Evolutionary conservation across 1,140 invertebrate genomes (phyloP), one percentile per base, ranked within the genome.

Genomic region (Muscidifurax raptorellus): DNA sequence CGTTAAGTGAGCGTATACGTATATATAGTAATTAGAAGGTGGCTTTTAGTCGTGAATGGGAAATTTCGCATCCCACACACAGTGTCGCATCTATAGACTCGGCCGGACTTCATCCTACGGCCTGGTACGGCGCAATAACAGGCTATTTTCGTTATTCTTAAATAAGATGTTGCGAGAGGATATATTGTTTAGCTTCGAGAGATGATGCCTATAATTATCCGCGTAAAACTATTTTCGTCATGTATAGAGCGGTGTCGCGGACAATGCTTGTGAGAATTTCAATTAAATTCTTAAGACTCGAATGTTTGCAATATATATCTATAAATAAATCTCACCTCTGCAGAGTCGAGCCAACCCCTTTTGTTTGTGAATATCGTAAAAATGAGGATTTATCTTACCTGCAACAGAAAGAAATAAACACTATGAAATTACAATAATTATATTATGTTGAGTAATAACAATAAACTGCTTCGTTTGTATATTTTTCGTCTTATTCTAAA

Each of bases 61-160:
- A 83, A 82, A 83, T 78, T 69, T 69, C 40, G 18, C 75, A 12
- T 64, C 71, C 80, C 72, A 66, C 40, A 22, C 52, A 9, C 5
- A 67, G 47, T n/a, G n/a, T 77, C 30, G 28, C 9, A 67, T n/a
- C 25, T 75, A 66, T 75, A 18, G 7, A 40, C 36, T 69, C 32
- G 30, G 52, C 25, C 28, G 30, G 30, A 44, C 27, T 44, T 15
- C 64, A 25, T 76, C 74, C 81, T 67, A 78, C 74, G 59, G 2
- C 44, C 44, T 47, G 13, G 44, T 13, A 12, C 2, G 25, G 71
- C 27, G 27, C 32, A 71, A 74, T 59, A 76, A 78, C 36, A 12
- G 64, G 64, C 75, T 78, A 78, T 83, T 71, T 83, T 71, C 18
- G 27, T 78, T 83, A 83, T 83, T 83, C 82, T 78, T 71, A 69